Conservation (phyloP, 2,888 invertebrate species). For the Rosalia funebris region DNA sequence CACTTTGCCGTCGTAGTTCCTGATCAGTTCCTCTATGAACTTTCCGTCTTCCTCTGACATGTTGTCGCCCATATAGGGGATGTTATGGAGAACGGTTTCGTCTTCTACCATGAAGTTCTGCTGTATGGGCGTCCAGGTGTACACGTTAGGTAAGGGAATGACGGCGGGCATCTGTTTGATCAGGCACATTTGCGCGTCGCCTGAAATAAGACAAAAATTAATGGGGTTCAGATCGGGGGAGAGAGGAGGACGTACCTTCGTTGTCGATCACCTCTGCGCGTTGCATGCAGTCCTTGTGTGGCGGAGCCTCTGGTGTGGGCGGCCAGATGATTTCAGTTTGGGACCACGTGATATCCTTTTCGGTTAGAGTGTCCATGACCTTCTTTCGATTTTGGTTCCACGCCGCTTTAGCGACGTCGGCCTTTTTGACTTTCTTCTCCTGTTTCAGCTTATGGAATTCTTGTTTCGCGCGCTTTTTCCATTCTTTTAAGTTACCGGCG, state of each 20-base stretch:
- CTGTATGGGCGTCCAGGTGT: constrained; percentile 96
- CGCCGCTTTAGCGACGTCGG: constrained; percentile 90
- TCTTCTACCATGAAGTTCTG: constrained; percentile 99
- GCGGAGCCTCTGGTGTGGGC: constrained; percentile 75
- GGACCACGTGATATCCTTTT: constrained; percentile 71
- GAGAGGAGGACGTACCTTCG: constrained; percentile 66
- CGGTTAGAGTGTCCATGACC: constrained; percentile 69
- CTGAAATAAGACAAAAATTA: constrained; percentile 54
- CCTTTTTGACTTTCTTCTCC: constrained; percentile 88
- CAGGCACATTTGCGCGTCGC: constrained; percentile 78
- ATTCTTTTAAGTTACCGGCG: constrained; percentile 67
- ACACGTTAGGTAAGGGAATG: constrained; percentile 94
- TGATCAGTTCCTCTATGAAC: constrained; percentile 96
- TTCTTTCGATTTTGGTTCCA: constrained; percentile 84
- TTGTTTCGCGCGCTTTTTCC: constrained; percentile 90
- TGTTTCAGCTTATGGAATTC: constrained; percentile 90
- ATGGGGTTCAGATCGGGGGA: neutral
- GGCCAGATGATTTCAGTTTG: constrained; percentile 79
- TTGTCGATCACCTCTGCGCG: constrained; percentile 84
- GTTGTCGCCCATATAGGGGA: constrained; percentile 99
- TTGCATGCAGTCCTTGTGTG: constrained; percentile 87
- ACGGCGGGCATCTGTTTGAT: constrained; percentile 84
- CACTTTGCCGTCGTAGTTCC: constrained; percentile 98
- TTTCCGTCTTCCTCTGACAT: constrained; percentile 94
- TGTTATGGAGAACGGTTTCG: constrained; percentile 97